Conservation (phyloP, 2,797 vertebrate genomes). For the Rousettus madagascariensis region DNA sequence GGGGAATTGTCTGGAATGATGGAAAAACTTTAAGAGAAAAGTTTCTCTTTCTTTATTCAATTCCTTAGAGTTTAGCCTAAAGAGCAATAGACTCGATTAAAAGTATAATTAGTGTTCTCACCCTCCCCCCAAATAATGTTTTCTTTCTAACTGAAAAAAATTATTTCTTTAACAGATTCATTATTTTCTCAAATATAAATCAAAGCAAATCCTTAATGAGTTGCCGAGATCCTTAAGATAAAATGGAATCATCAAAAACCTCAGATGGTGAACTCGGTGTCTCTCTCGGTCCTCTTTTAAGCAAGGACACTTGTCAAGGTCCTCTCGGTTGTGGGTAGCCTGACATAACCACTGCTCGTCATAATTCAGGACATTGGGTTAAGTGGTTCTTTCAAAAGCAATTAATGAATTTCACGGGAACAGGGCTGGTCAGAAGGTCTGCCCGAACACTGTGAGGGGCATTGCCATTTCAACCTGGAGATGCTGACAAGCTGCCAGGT, state of each 20-base stretch:
- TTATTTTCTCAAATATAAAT: conserved; percentile 22
- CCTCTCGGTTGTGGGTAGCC: not conserved
- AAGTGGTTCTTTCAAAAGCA: conserved; percentile 62
- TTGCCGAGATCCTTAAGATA: not conserved
- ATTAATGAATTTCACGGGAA: conserved; percentile 33
- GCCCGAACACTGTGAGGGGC: not conserved
- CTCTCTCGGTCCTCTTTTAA: not conserved
- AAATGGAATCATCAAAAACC: not conserved
- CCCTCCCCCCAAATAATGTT: not conserved
- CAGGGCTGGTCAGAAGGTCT: conserved; percentile 21
- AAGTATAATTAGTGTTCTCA: conserved; percentile 42
- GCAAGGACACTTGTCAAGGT: conserved; percentile 39
- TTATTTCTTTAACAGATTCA: conserved; percentile 21
- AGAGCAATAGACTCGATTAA: not conserved
- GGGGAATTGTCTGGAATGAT: not conserved
- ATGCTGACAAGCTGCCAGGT: not conserved
- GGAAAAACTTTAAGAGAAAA: not conserved
- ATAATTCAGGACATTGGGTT: conserved; percentile 1
- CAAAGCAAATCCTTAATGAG: conserved; percentile 19
- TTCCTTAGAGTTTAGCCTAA: conserved; percentile 10
- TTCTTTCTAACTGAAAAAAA: conserved; percentile 29
- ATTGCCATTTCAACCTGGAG: not conserved
- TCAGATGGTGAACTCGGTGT: not conserved
- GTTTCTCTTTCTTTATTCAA: not conserved
- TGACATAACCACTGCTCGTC: not conserved